These are phyloP conservation scores for Asbolus verrucosus DNA, from an alignment of 1,140 invertebrate genomes.

Conservation along the genomic window DNA sequence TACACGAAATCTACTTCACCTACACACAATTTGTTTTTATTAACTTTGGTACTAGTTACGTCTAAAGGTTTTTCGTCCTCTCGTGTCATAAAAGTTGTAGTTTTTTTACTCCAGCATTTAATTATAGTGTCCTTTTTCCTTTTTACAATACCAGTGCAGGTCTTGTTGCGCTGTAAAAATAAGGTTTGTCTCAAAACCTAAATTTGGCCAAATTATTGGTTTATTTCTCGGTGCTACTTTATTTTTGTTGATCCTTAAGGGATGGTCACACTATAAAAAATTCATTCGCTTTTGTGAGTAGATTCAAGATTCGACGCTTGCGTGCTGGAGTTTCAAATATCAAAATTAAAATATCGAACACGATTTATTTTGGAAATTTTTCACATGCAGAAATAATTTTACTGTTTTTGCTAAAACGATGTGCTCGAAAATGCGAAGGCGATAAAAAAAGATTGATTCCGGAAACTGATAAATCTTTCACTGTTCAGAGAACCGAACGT, in stretches of 20 bases:
- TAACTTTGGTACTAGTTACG: too few relatives aligned
- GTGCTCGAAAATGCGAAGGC: too few relatives aligned
- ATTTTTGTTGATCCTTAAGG: slow-evolving; percentile 15
- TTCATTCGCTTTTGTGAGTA: slow-evolving; percentile 28
- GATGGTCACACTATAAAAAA: slow-evolving; percentile 39
- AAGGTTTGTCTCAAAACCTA: slow-evolving; percentile 11
- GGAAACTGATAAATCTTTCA: too few relatives aligned
- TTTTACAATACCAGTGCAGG: slow-evolving; percentile 5
- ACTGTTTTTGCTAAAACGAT: too few relatives aligned
- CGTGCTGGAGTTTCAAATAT: too few relatives aligned
- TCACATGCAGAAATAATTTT: too few relatives aligned
- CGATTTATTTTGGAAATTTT: too few relatives aligned
- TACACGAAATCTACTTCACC: too few relatives aligned
- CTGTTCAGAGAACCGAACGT: too few relatives aligned
- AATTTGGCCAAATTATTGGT: slow-evolving; percentile 23
- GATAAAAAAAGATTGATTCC: too few relatives aligned
- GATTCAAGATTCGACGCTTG: slow-evolving; percentile 12
- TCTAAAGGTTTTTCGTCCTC: neutral
- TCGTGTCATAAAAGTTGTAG: neutral
- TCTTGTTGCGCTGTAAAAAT: slow-evolving; percentile 13
- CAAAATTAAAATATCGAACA: too few relatives aligned
- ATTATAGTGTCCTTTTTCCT: slow-evolving; percentile 12
- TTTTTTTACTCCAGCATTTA: slow-evolving; percentile 3
- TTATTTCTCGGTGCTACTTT: slow-evolving; percentile 36
- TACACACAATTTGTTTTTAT: too few relatives aligned